Base-by-base conservation (phyloP, 2,888 invertebrate species). In the Frankliniella fusca region DNA sequence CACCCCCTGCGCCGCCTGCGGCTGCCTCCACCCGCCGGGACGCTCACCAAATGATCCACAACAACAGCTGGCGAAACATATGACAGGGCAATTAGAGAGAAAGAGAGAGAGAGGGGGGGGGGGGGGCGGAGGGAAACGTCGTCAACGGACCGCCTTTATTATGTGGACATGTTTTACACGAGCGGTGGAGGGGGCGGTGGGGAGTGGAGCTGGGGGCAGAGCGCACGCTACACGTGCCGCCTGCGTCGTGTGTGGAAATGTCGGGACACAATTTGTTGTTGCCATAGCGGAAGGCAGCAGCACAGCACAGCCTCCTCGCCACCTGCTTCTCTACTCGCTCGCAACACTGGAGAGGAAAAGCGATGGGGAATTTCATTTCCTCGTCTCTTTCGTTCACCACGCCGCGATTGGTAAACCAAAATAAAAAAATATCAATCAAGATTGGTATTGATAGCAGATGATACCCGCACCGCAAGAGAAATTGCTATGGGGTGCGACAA, bases 11-110 rank as follows among this genome's bases (percentile, higher is more conserved):
- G 54, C 54, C 54, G 54, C 15, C 12, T 12, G 54, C 18, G 54
- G 54, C 54, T 54, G 54, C 54, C 54, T 12, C 54, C 54, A 54
- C 15, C 54, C 38, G 12, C 61, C 61, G 61, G 61, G 61, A 61
- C 61, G 7, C 61, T 61, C 15, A 15, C 61, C 61, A 61, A 61
- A 61, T 61, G 61, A 61, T 61, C 61, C 61, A 18, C 18, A 61
- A 61, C 61, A 61, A 15, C 70, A 76, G 70, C 70, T 27, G 70
- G 23, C 27, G 70, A 12, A 76, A 76, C 70, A 76, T 76, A 76
- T 76, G 70, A 76, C 70, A 70, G 23, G 70, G 70, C 70, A 76
- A 76, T 76, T 76, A 76, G 70, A 11, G 11, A n/a, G 70, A 0
- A 27, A 27, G 70, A 76, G 54, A 15, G 54, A 12, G 54, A 5